Evolutionary conservation across 2,113 vertebrate species (phyloP).

Genomic region (Cyprinodon tularosa): DNA sequence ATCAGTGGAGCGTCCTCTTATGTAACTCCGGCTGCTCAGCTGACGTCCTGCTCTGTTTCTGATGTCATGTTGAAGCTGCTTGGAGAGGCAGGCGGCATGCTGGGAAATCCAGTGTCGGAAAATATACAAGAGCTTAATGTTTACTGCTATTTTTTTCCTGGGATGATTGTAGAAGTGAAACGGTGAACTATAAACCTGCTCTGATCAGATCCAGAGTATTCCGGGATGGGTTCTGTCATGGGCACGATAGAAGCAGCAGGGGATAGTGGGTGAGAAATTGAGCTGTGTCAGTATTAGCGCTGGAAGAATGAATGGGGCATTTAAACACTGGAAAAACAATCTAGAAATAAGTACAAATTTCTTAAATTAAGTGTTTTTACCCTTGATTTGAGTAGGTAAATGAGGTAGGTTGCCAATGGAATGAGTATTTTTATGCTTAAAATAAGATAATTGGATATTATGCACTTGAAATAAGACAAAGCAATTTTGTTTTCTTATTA

Average conservation of each 20-base stretch:
- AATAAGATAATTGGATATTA: too few species aligned
- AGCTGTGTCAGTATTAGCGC: not conserved
- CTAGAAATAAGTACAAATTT: too few species aligned
- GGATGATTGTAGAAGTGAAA: not conserved
- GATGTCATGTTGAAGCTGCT: slow-evolving; percentile 71
- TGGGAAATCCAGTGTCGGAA: slow-evolving; percentile 65
- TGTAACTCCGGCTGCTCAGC: slow-evolving; percentile 70
- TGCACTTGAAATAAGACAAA: too few species aligned
- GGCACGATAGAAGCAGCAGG: too few species aligned
- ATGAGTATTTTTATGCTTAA: too few species aligned
- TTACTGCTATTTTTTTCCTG: not conserved
- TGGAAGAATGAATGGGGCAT: too few species aligned
- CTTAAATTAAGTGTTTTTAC: too few species aligned
- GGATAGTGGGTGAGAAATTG: not conserved
- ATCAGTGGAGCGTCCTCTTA: slow-evolving; percentile 69
- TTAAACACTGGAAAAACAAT: not conserved
- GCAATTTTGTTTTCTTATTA: too few species aligned
- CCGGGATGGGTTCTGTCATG: too few species aligned
- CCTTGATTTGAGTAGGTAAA: too few species aligned
- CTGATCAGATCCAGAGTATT: not conserved
- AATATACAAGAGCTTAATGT: slow-evolving; percentile 24
- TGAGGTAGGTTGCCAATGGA: too few species aligned
- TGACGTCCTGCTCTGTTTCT: slow-evolving; percentile 67
- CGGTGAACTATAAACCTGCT: not conserved
- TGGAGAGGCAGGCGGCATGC: slow-evolving; percentile 66